phyloP scores from a whole-genome alignment of 2,797 vertebrate species.

The Anguilla anguilla region DNA sequence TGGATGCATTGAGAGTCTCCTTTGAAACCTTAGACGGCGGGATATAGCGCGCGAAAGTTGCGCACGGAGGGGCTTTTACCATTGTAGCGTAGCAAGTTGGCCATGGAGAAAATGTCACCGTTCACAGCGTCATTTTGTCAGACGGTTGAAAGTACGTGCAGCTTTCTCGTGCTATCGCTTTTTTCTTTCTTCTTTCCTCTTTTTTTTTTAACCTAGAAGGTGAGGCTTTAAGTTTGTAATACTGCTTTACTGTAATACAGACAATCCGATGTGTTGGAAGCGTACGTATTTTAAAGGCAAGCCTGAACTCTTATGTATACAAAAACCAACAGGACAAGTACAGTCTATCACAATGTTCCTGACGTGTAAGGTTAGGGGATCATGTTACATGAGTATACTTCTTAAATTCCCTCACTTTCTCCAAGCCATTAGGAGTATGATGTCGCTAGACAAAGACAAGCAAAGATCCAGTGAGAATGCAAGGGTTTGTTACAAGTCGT shows the following conservation, averaged over 20 bases:
- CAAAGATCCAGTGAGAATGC: slow-evolving; percentile 11
- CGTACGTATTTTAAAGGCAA: slow-evolving; percentile 29
- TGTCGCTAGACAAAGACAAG: slow-evolving; percentile 19
- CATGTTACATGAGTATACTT: slow-evolving; percentile 27
- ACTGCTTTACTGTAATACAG: slow-evolving; percentile 35
- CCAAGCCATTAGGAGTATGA: slow-evolving; percentile 21
- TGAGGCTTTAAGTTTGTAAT: slow-evolving; percentile 30
- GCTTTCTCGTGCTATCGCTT: neutral
- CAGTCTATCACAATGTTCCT: neutral
- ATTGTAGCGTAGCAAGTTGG: slow-evolving; percentile 10
- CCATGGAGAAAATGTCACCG: slow-evolving; percentile 3
- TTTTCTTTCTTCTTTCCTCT: neutral
- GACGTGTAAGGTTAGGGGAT: slow-evolving; percentile 19
- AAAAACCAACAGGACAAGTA: neutral
- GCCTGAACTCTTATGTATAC: slow-evolving; percentile 27
- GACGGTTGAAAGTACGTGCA: neutral
- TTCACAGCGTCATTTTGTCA: slow-evolving; percentile 22
- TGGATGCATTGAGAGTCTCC: neutral
- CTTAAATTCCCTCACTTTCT: slow-evolving; percentile 22
- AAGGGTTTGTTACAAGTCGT: slow-evolving; percentile 18
- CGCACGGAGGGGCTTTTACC: neutral
- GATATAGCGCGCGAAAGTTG: slow-evolving; percentile 19
- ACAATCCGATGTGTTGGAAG: slow-evolving; percentile 31
- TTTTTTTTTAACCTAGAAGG: slow-evolving; percentile 24
- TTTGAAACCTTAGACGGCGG: neutral